Evolutionary conservation across 2,113 vertebrate species (phyloP), one percentile per base, ranked within the genome.

Genomic region (Trematomus loennbergii): DNA sequence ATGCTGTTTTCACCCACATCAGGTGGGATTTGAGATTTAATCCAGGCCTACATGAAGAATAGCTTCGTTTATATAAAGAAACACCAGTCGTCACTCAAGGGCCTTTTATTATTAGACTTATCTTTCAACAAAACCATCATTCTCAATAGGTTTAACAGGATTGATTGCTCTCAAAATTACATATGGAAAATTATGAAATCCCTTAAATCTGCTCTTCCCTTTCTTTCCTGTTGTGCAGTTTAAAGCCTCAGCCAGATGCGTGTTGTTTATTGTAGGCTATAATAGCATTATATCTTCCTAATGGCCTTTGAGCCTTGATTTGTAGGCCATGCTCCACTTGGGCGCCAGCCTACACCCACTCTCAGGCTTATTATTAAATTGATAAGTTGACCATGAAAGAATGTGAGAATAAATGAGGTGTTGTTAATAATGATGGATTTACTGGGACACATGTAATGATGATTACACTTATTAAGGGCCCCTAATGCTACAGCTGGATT

Each of bases 241-340:
- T 12, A 12, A 81, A 81, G 33, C 59, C 53, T 48, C 29, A 45
- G 0, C 36, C 82, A 85, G 79, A 79, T 80, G 81, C 73, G 67
- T 70, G 81, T n/a, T n/a, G n/a, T 78, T 79, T 68, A 58, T 72
- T 84, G 18, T 40, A 16, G 60, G 9, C 59, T 69, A 0, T 67
- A 73, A 66, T 64, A 54, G 67, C 65, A 58, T 72, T 58, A 81
- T 53, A 50, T 78, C 54, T 55, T 25, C 57, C 60, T 66, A 62
- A 67, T 79, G 60, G 73, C 59, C n/a, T 65, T 48, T 75, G 73
- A 48, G 61, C 58, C 61, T 70, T 68, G 77, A 74, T 79, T 84
- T 82, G 77, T 84, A 88, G 84, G 81, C 78, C 85, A 63, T 62
- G 83, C 68, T 84, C 81, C 75, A 83, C 85, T 81, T 86, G 60